Conservation (phyloP, 2,113 vertebrate genomes). For the Sminthopsis crassicaudata region DNA sequence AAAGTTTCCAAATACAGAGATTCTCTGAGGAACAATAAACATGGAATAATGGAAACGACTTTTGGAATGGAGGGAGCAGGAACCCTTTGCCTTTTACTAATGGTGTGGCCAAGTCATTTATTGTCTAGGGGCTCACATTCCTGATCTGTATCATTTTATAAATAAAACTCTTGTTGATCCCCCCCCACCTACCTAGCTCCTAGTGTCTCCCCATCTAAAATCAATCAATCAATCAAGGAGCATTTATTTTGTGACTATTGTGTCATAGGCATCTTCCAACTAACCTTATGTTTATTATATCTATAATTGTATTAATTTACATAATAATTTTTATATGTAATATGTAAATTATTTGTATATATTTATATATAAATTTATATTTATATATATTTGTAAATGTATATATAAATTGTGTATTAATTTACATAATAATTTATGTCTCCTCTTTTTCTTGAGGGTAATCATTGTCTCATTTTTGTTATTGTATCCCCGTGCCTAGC, state of each 20-base stretch:
- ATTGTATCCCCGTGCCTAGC: background rate
- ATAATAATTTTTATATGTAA: background rate
- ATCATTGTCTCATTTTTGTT: background rate
- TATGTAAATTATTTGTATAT: too few relatives aligned
- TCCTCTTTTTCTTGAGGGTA: background rate
- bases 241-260: background rate
- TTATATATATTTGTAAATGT: too few relatives aligned
- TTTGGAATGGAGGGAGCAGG: background rate
- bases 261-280: background rate
- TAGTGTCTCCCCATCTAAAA: background rate
- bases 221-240: background rate
- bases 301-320: background rate
- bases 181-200: background rate
- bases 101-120: background rate
- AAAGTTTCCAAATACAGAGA: background rate
- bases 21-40: background rate
- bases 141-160: background rate
- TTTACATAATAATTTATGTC: background rate
- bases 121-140: background rate
- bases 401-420: too few relatives aligned
- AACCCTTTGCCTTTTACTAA: background rate
- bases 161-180: background rate
- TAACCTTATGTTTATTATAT: background rate
- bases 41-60: background rate
- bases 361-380: too few relatives aligned